phyloP scores from a whole-genome alignment of 2,113 vertebrate genomes.

The Rhynchopsitta pachyrhyncha region DNA sequence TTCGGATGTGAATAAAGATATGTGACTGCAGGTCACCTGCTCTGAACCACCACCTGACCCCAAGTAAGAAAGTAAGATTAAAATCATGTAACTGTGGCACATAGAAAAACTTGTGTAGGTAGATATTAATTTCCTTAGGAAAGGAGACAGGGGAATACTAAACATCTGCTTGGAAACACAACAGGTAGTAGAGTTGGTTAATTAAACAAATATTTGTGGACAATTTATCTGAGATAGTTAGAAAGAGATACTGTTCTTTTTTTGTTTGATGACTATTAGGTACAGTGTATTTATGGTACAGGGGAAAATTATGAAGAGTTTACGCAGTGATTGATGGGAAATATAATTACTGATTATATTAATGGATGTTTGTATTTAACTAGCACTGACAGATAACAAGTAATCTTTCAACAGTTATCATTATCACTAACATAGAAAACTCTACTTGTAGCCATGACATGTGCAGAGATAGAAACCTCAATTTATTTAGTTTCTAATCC shows the following conservation, averaged over 20 bases:
- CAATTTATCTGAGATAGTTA: background rate
- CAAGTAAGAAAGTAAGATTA: background rate
- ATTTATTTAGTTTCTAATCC: background rate
- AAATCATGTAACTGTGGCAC: background rate
- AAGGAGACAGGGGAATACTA: background rate
- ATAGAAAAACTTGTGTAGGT: background rate
- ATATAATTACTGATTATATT: background rate
- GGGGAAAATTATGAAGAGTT: background rate
- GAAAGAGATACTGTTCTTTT: background rate
- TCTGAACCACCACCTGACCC: background rate
- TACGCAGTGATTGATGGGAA: background rate
- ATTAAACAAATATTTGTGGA: slow-evolving; percentile 37
- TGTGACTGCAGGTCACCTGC: background rate
- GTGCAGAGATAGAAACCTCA: background rate
- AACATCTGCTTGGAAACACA: background rate
- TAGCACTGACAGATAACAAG: background rate
- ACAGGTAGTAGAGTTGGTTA: background rate
- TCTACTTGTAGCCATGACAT: background rate
- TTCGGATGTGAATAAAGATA: background rate
- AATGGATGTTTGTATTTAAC: background rate
- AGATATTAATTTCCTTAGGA: background rate
- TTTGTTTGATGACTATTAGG: background rate
- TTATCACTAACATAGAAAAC: background rate
- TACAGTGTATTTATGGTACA: background rate
- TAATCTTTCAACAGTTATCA: background rate